These are phyloP conservation scores for Pachyuromys duprasi DNA, from an alignment of 2,797 vertebrate genomes.

Conservation along the genomic window DNA sequence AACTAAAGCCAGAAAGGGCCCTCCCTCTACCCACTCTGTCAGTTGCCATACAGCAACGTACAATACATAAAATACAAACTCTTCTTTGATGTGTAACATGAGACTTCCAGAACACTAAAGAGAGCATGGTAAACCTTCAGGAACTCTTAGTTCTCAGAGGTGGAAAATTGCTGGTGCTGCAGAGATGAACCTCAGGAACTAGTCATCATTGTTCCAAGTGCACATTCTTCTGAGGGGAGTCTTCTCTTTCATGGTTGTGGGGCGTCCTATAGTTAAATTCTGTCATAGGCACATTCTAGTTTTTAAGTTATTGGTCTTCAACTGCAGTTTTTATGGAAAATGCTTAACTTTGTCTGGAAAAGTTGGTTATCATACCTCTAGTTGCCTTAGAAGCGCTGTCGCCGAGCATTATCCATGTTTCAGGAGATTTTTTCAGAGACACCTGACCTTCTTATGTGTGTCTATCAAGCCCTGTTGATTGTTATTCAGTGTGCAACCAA, in stretches of 20 bases:
- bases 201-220: constrained; percentile 72
- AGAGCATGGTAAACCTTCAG: background rate
- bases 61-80: background rate
- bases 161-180: constrained; percentile 38
- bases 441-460: constrained; percentile 72
- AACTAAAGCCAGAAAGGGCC: background rate
- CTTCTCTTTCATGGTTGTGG: constrained; percentile 22
- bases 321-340: constrained; percentile 37
- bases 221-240: constrained; percentile 60
- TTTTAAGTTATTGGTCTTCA: constrained; percentile 35
- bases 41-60: background rate
- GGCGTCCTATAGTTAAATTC: constrained; percentile 54
- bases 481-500: constrained; percentile 85
- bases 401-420: constrained; percentile 65
- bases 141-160: constrained; percentile 56
- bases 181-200: constrained; percentile 48
- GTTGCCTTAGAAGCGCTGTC: constrained; percentile 71
- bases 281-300: constrained; percentile 43
- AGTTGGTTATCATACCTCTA: constrained; percentile 53
- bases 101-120: constrained; percentile 17
- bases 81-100: constrained; percentile 41
- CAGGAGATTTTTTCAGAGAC: constrained; percentile 72
- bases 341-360: constrained; percentile 69
- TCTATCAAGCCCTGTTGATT: constrained; percentile 83
- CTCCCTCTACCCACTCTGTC: background rate